Percentiles rank a stretch among this genome's conserved stretches.
Evolutionary conservation across 2,113 vertebrate species (phyloP).

Genomic region (Daboia siamensis): DNA sequence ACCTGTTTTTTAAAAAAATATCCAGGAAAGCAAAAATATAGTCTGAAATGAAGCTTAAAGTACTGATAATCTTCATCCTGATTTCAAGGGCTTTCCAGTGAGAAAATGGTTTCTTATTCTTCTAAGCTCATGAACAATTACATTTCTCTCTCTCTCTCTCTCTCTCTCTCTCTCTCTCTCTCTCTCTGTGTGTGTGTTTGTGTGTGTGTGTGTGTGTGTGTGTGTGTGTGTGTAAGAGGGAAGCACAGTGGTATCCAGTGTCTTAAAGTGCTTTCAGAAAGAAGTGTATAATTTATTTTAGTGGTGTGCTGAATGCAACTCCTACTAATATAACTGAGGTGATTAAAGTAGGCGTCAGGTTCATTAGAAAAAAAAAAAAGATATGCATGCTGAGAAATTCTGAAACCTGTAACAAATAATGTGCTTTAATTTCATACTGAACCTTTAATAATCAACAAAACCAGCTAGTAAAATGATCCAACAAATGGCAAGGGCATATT

Average conservation of each 20-base stretch:
- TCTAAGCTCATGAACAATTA: neutral
- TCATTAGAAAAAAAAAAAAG: conserved; percentile 8
- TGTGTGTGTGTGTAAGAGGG: neutral
- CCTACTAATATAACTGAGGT: conserved; percentile 10
- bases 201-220: too few relatives aligned
- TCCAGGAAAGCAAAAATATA: neutral
- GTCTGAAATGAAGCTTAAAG: neutral
- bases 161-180: too few relatives aligned
- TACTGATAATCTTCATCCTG: neutral
- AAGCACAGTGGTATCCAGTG: neutral
- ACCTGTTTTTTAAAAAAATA: neutral
- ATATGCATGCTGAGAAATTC: neutral
- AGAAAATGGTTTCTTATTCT: neutral
- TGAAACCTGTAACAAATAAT: conserved; percentile 26
- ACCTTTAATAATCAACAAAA: conserved; percentile 31
- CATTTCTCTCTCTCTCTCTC: neutral
- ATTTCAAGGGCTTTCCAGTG: neutral
- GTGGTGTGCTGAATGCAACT: conserved; percentile 1
- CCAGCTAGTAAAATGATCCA: neutral
- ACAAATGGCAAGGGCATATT: neutral
- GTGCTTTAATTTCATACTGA: conserved; percentile 36
- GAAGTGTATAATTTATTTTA: neutral
- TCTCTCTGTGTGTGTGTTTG: too few relatives aligned
- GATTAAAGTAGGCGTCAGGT: neutral
- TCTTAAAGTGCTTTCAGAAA: neutral